Conservation (phyloP, 2,797 vertebrate genomes). For the Lepidocolaptes lacrymiger region DNA sequence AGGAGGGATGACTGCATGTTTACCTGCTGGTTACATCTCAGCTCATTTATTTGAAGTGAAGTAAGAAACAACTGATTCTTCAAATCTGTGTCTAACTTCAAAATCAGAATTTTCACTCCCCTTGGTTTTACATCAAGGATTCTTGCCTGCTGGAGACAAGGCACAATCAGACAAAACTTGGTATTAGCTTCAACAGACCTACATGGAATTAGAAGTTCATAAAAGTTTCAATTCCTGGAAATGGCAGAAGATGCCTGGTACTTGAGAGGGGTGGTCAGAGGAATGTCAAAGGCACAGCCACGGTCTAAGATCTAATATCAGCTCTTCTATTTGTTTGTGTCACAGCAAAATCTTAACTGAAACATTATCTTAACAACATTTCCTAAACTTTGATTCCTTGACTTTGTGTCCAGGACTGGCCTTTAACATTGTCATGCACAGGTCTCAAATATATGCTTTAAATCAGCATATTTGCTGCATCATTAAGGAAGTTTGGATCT, state of each 20-base stretch:
- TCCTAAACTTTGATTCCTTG: not conserved
- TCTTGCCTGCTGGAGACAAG: not conserved
- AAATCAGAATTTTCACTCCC: not conserved
- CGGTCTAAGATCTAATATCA: not conserved
- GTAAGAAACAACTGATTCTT: not conserved
- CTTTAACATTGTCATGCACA: not conserved
- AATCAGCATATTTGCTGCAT: not conserved
- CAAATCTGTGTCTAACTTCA: not conserved
- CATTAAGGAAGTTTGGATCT: not conserved
- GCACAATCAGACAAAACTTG: conserved; percentile 33
- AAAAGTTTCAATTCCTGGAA: not conserved
- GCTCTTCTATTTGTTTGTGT: not conserved
- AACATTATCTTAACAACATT: not conserved
- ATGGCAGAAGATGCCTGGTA: not conserved
- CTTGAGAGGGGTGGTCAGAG: not conserved
- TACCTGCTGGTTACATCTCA: not conserved
- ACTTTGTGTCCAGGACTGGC: not conserved
- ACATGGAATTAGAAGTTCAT: conserved; percentile 35
- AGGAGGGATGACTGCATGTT: not conserved
- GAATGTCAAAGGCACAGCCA: not conserved
- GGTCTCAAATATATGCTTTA: rapidly evolving
- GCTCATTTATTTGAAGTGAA: not conserved
- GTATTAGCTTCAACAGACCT: conserved; percentile 22
- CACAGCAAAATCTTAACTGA: not conserved
- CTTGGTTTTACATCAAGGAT: not conserved